Percentiles rank a stretch among this genome's conserved stretches.
These are phyloP conservation scores for Scaeva pyrastri DNA, from an alignment of 2,888 invertebrate species.

Conservation along the genomic window DNA sequence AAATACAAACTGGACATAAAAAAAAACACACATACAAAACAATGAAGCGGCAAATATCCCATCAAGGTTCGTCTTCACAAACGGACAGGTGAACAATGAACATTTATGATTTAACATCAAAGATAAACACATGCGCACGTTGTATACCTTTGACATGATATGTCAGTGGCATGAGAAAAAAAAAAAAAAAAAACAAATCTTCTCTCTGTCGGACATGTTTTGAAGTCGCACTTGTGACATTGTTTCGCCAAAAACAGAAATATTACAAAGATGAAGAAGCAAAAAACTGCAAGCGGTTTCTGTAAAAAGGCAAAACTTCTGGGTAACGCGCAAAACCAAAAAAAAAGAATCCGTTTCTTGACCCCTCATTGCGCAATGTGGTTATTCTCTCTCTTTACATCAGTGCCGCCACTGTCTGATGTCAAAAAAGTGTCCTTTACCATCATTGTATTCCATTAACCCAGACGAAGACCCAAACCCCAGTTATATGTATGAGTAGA, in stretches of 20 bases:
- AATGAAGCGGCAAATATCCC: conserved; percentile 50
- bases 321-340: conserved; percentile 64
- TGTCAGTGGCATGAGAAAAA: conserved; percentile 63
- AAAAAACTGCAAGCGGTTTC: conserved; percentile 23
- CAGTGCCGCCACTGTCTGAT: conserved; percentile 5
- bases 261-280: neutral
- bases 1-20: neutral
- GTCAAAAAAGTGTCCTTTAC: conserved; percentile 60
- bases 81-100: conserved; percentile 73
- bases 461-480: neutral
- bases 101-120: conserved; percentile 74
- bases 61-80: conserved; percentile 48
- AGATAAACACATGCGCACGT: conserved; percentile 74
- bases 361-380: conserved; percentile 66
- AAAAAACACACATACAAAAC: conserved; percentile 13
- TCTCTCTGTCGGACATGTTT: conserved; percentile 59
- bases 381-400: conserved; percentile 18
- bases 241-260: conserved; percentile 31
- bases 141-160: conserved; percentile 70
- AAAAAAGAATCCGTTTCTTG: conserved; percentile 56
- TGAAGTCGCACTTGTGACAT: conserved; percentile 45
- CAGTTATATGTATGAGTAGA: too few species aligned
- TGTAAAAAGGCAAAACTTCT: conserved; percentile 57
- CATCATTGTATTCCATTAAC: conserved; percentile 44
- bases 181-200: conserved; percentile 43